Base-by-base conservation (phyloP, 2,888 invertebrate genomes). In the Drosophila incognita region DNA sequence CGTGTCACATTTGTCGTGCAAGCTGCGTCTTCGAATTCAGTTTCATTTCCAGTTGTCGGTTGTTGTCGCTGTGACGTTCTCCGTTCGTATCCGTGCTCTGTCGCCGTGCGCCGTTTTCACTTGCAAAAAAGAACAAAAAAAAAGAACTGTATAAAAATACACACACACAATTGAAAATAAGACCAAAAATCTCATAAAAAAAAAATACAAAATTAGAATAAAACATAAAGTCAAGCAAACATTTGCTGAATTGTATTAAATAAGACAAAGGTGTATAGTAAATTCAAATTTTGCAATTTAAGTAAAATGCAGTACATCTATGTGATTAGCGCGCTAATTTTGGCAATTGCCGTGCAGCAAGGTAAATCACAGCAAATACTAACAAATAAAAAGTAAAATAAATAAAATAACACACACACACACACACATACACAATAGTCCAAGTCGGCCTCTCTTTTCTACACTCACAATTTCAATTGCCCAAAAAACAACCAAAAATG, bases 331-430 rank as follows among this genome's bases (percentile, higher is more conserved):
- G 92, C 89, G 78, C 83, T 93, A 70, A 88, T 93, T 73, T 77
- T 93, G 79, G 90, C 93, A 80, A 87, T 93, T 82, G 91, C 92
- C 79, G 92, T 93, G 79, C 92, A 93, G 82, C 91, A 93, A 94
- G 94, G 94, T 92, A 92, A 92, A 89, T 87, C 13, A 49, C 21
- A 69, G 29, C 18, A n/a, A 88, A 56, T 27, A 61, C 21, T 27
- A 52, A 58, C 56, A 38, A 21, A 29, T 38, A 61, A 42, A 66
- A 69, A 46, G 38, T 42, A 54, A 56, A 64, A 40, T 4, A 33
- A 59, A 38, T 18, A 49, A 29, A 42, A 72, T 35, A 6, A 38
- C 29, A 29, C 46, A 42, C 46, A 57, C 35, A 33, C 46, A 24
- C 38, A 27, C 18, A 38, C 29, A 42, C 48, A 10, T 10, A 56